Evolutionary conservation across 2,888 invertebrate genomes (phyloP).

Genomic region (Melanargia galathea): DNA sequence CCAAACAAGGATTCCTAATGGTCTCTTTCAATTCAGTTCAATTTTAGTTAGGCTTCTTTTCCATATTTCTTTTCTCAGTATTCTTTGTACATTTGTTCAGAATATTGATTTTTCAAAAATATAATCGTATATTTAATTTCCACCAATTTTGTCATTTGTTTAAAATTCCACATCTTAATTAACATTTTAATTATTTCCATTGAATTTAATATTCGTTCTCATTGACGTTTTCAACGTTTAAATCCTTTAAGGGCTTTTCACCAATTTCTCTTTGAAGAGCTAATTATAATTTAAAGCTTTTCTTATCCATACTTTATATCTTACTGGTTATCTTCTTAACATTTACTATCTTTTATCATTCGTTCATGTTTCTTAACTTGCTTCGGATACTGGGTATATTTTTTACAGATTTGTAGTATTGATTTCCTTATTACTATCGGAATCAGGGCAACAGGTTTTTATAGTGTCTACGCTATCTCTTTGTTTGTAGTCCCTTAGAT

Average conservation of each 20-base stretch:
- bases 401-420: conserved; percentile 37
- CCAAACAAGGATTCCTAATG: not conserved
- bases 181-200: not conserved
- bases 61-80: not conserved
- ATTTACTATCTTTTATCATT: not conserved
- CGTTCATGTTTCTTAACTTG: no score
- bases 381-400: no score
- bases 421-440: conserved; percentile 34
- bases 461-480: conserved; percentile 40
- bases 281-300: no score
- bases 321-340: not conserved
- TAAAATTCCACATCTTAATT: not conserved
- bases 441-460: conserved; percentile 35
- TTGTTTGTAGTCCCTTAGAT: conserved; percentile 33
- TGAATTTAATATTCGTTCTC: not conserved
- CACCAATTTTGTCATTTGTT: not conserved
- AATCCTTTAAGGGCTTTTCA: not conserved
- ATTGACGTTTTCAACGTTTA: not conserved
- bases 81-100: not conserved
- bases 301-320: not conserved
- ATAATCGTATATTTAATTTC: not conserved
- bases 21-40: not conserved
- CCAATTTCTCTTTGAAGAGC: not conserved
- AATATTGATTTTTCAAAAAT: not conserved
- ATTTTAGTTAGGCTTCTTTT: not conserved